Percentiles rank a stretch among this genome's conserved stretches.
Evolutionary conservation across 2,113 vertebrate species (phyloP).

Genomic region (Tetrax tetrax): DNA sequence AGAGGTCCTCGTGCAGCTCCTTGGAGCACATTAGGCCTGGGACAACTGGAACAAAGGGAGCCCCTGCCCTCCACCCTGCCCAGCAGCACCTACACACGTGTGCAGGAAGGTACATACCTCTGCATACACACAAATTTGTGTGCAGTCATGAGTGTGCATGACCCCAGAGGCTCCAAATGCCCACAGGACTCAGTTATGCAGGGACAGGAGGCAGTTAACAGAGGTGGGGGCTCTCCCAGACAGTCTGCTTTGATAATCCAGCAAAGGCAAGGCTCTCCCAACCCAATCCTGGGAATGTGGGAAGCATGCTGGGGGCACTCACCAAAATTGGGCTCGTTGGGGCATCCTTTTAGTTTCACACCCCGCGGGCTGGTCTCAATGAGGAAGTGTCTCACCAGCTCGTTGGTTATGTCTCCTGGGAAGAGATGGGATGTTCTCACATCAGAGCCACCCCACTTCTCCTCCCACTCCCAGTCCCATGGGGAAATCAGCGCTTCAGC

Average conservation of each 20-base stretch:
- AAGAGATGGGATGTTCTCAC: background rate
- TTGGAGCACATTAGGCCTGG: background rate
- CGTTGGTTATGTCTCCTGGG: conserved; percentile 87
- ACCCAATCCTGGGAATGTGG: accelerated
- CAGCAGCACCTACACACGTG: background rate
- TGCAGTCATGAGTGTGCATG: background rate
- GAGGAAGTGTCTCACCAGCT: conserved; percentile 97
- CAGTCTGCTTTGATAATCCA: background rate
- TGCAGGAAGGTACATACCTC: background rate
- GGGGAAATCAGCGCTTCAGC: background rate
- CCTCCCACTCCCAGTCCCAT: background rate
- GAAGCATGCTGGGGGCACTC: background rate
- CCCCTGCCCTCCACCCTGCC: background rate
- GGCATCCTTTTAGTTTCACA: conserved; percentile 98
- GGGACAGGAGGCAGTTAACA: background rate
- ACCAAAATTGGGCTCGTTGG: conserved; percentile 98
- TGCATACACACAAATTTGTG: background rate
- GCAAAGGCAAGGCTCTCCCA: background rate
- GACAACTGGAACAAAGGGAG: background rate
- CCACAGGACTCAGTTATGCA: background rate
- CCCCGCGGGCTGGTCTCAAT: conserved; percentile 96
- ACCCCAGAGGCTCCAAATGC: background rate
- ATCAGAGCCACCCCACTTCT: background rate
- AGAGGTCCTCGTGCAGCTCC: background rate
- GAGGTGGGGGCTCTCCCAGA: background rate